A percentile compares a stretch with the other conserved stretches of the same genome.
phyloP scores from a whole-genome alignment of 2,797 vertebrate genomes.

The Gymnoscopelus braueri region DNA sequence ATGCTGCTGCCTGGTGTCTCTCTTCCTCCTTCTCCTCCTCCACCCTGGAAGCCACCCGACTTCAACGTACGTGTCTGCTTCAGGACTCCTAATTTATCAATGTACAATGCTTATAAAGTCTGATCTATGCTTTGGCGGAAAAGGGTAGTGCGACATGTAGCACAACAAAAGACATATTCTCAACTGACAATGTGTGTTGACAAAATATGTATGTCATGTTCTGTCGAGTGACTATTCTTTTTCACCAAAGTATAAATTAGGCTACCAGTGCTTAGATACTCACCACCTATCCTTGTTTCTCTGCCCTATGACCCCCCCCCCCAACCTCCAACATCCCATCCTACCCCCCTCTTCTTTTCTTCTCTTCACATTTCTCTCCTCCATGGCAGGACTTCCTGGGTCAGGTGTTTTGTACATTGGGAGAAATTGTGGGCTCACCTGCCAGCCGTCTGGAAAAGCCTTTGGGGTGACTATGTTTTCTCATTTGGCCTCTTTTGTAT shows the following conservation, averaged over 20 bases:
- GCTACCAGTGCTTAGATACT: conserved; percentile 49
- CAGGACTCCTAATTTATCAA: conserved; percentile 71
- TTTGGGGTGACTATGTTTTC: conserved; percentile 83
- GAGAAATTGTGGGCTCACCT: conserved; percentile 93
- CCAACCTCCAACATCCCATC: conserved; percentile 38
- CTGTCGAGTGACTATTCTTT: too few species aligned
- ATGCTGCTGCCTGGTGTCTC: conserved; percentile 82
- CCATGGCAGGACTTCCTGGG: conserved; percentile 92
- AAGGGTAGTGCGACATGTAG: too few species aligned
- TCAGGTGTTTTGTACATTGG: conserved; percentile 92
- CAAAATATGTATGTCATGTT: too few species aligned
- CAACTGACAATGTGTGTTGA: too few species aligned
- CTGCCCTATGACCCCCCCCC: conserved; percentile 27
- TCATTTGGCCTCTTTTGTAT: background rate
- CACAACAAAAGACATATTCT: too few species aligned
- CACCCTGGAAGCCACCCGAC: conserved; percentile 84
- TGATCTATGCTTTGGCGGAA: too few species aligned
- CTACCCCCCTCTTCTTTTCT: conserved; percentile 29
- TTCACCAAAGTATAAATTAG: too few species aligned
- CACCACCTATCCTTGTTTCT: conserved; percentile 67
- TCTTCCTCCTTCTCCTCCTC: conserved; percentile 67
- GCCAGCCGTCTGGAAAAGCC: conserved; percentile 93
- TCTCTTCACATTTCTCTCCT: conserved; percentile 12
- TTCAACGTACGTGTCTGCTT: conserved; percentile 85
- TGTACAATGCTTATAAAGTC: conserved; percentile 59